A percentile compares a stretch with the other conserved stretches of the same genome.
These are phyloP conservation scores for Anthrax anthrax DNA, from an alignment of 2,888 invertebrate species.

Conservation along the genomic window DNA sequence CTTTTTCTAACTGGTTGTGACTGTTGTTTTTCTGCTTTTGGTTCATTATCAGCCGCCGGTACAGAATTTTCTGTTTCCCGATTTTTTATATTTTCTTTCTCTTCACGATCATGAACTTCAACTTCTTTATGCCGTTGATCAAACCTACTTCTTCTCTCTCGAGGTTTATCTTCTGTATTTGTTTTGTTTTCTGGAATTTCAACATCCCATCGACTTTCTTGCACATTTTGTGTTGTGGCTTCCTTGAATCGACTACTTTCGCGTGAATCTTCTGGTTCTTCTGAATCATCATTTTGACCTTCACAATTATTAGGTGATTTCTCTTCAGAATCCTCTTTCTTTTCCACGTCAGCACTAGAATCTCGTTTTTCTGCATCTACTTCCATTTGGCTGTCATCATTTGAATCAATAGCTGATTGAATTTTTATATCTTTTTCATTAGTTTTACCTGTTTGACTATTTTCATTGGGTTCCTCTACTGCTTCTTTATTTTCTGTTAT, in stretches of 20 bases:
- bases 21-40: slow-evolving; percentile 29
- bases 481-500: no score
- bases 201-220: background rate
- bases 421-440: background rate
- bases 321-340: background rate
- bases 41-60: background rate
- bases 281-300: slow-evolving; percentile 1
- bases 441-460: background rate
- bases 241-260: background rate
- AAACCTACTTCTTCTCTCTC: slow-evolving; percentile 3
- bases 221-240: background rate
- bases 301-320: slow-evolving; percentile 1
- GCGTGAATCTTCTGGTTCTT: background rate
- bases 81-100: slow-evolving; percentile 18
- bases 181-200: slow-evolving; percentile 4
- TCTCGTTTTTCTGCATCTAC: background rate
- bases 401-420: background rate
- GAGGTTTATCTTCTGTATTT: slow-evolving; percentile 5
- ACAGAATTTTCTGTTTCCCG: slow-evolving; percentile 10
- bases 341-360: background rate
- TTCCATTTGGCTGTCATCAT: background rate
- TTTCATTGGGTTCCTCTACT: no score
- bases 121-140: background rate
- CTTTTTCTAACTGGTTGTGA: slow-evolving; percentile 33
- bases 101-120: slow-evolving; percentile 9